Conservation (phyloP, 2,888 invertebrate genomes). For the Acronicta leporina region DNA sequence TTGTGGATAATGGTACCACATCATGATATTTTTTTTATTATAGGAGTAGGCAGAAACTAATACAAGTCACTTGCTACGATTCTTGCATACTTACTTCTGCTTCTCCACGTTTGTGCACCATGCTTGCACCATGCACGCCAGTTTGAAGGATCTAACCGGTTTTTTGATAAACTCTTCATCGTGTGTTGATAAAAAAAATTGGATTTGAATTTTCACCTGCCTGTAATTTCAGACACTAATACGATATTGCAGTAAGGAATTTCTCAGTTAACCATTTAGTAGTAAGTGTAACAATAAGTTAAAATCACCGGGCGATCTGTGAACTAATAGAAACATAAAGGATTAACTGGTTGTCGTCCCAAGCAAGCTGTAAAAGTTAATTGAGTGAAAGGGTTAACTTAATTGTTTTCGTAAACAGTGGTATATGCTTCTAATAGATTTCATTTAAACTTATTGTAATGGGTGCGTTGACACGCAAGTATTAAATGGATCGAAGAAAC, state of each 20-base stretch:
- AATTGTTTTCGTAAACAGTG: slow-evolving; percentile 37
- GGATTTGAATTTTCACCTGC: not conserved
- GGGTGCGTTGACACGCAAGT: not conserved
- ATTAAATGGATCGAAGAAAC: not conserved
- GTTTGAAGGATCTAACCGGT: too few species aligned
- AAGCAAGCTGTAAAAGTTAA: slow-evolving; percentile 47
- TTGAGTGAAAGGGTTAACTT: slow-evolving; percentile 42
- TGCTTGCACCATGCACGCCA: too few species aligned
- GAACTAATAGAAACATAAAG: slow-evolving; percentile 32
- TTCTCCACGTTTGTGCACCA: too few species aligned
- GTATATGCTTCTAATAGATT: slow-evolving; percentile 17
- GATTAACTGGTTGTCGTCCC: slow-evolving; percentile 28
- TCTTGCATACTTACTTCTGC: too few species aligned
- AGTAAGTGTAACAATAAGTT: slow-evolving; percentile 15
- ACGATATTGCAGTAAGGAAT: not conserved
- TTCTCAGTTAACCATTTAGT: slow-evolving; percentile 15
- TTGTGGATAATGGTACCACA: too few species aligned
- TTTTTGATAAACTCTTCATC: too few species aligned
- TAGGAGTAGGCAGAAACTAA: too few species aligned
- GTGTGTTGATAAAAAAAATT: too few species aligned
- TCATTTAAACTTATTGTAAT: slow-evolving; percentile 20
- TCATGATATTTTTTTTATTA: too few species aligned
- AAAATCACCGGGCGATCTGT: slow-evolving; percentile 16
- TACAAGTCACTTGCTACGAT: too few species aligned
- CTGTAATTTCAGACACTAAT: not conserved